Conservation (phyloP, 1,140 invertebrate genomes). For the Leptinotarsa texana region DNA sequence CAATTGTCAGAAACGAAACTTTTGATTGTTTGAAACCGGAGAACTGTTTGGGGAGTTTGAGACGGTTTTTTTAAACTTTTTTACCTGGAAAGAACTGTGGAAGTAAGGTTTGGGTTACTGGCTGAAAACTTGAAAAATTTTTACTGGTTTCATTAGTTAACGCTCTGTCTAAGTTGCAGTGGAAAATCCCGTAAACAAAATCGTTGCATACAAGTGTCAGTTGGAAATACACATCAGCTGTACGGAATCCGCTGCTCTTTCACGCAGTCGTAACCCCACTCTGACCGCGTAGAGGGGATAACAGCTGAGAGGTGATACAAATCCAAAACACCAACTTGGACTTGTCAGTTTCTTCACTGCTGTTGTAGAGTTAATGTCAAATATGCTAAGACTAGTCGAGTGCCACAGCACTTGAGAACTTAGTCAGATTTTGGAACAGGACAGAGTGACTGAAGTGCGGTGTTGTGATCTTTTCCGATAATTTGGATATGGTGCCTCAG, state of each 20-base stretch:
- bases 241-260: slow-evolving; percentile 4
- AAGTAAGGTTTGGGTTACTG: too few relatives aligned
- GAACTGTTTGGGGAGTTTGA: not conserved
- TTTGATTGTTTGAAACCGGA: not conserved
- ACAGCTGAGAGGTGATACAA: slow-evolving; percentile 54
- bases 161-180: not conserved
- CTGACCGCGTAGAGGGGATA: slow-evolving; percentile 36
- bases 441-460: slow-evolving; percentile 27
- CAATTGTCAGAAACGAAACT: not conserved
- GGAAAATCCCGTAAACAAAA: slow-evolving; percentile 6
- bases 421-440: slow-evolving; percentile 42
- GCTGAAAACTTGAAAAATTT: not conserved
- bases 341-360: slow-evolving; percentile 45
- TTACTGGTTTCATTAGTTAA: not conserved
- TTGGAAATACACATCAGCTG: slow-evolving; percentile 38
- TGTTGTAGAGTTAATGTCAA: slow-evolving; percentile 32
- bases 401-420: slow-evolving; percentile 49
- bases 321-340: slow-evolving; percentile 49
- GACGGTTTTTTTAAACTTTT: not conserved
- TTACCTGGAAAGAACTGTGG: not conserved
- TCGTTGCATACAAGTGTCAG: slow-evolving; percentile 22
- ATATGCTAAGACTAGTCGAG: slow-evolving; percentile 48
- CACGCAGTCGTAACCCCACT: slow-evolving; percentile 42
- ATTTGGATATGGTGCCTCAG: slow-evolving; percentile 63
- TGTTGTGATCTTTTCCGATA: slow-evolving; percentile 32